Conservation (phyloP, 2,888 invertebrate species). For the Orthosia cruda region DNA sequence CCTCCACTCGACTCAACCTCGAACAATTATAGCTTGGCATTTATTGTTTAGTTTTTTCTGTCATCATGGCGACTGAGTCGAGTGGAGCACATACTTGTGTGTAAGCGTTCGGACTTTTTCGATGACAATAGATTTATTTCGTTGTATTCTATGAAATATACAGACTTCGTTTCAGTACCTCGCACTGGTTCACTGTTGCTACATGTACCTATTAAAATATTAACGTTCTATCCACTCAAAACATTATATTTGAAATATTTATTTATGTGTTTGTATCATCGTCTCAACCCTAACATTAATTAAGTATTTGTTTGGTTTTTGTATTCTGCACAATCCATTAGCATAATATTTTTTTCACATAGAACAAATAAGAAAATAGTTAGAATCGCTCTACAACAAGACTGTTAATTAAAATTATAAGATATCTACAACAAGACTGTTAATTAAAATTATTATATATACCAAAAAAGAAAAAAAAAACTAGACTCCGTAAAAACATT, state of each 20-base stretch:
- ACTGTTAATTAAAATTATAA: not conserved
- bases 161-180: not conserved
- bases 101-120: too few relatives aligned
- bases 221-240: not conserved
- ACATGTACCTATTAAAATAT: not conserved
- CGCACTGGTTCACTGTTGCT: not conserved
- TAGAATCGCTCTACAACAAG: not conserved
- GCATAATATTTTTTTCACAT: too few relatives aligned
- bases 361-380: not conserved
- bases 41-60: too few relatives aligned
- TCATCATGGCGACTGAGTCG: too few relatives aligned
- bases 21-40: too few relatives aligned
- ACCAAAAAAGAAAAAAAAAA: constrained; percentile 1
- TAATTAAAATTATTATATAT: not conserved
- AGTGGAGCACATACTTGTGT: too few relatives aligned
- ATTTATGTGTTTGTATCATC: too few relatives aligned
- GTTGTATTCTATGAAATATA: constrained; percentile 13
- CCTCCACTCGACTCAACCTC: too few relatives aligned
- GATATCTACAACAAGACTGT: not conserved
- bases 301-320: too few relatives aligned
- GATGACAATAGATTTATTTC: not conserved
- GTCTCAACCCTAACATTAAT: too few relatives aligned
- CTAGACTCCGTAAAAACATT: not conserved
- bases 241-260: not conserved
- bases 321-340: too few relatives aligned